Percentiles rank a stretch among this genome's conserved stretches.
Conservation (phyloP, 2,797 vertebrate species). For the Limosa lapponica region DNA sequence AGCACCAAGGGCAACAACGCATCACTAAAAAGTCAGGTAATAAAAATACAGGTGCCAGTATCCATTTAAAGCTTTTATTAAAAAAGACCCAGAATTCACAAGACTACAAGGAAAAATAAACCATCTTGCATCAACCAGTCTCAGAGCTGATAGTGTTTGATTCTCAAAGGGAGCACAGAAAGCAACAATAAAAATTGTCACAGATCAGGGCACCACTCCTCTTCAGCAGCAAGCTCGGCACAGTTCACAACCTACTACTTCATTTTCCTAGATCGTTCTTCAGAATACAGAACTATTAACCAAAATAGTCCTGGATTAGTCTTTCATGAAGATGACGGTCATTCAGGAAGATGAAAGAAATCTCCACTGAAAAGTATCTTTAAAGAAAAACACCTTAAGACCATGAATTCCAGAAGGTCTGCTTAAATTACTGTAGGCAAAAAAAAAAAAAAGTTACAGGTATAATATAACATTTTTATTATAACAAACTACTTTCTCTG, state of each 20-base stretch:
- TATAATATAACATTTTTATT: not conserved
- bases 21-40: not conserved
- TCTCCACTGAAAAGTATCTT: not conserved
- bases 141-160: rapidly evolving
- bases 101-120: not conserved
- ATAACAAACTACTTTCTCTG: not conserved
- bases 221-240: not conserved
- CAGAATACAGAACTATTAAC: not conserved
- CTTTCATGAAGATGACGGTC: not conserved
- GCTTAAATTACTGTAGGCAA: not conserved
- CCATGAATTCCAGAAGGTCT: not conserved
- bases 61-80: not conserved
- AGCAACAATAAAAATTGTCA: not conserved
- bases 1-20: not conserved
- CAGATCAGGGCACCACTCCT: not conserved
- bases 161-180: not conserved
- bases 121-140: too few relatives aligned
- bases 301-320: not conserved
- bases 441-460: not conserved
- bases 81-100: not conserved
- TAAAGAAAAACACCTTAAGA: not conserved
- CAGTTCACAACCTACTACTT: not conserved
- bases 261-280: not conserved
- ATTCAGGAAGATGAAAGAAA: not conserved
- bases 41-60: not conserved